A percentile compares a stretch with the other conserved stretches of the same genome.
Evolutionary conservation across 2,888 invertebrate genomes (phyloP).

Genomic region (Campoplex capitator): DNA sequence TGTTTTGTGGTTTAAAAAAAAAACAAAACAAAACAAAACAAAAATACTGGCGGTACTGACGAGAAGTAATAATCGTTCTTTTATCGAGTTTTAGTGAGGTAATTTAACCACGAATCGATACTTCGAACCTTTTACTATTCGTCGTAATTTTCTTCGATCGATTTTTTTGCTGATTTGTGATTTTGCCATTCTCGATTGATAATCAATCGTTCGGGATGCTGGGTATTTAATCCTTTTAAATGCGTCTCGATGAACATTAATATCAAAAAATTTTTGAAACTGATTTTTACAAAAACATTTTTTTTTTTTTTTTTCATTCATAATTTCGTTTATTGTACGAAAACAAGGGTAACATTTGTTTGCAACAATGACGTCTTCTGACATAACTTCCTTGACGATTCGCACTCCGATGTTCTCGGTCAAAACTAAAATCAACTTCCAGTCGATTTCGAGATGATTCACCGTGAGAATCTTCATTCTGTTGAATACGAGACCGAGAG

Average conservation of each 20-base stretch:
- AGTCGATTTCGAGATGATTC: not conserved
- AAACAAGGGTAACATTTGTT: not conserved
- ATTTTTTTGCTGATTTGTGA: not conserved
- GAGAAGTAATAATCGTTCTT: constrained; percentile 3
- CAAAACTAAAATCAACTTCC: not conserved
- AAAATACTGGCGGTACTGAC: not conserved
- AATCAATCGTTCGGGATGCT: not conserved
- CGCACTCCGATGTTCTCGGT: not conserved
- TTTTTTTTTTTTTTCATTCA: not conserved
- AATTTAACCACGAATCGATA: not conserved
- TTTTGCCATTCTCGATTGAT: not conserved
- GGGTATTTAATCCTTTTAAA: not conserved
- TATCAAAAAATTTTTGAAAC: not conserved
- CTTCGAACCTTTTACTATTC: not conserved
- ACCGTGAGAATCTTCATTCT: not conserved
- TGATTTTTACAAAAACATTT: not conserved
- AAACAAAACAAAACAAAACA: not conserved
- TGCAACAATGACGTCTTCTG: not conserved
- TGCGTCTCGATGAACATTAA: not conserved
- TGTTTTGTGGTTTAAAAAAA: constrained; percentile 36
- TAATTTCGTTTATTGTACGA: not conserved
- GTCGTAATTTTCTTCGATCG: not conserved
- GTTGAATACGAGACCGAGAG: not conserved
- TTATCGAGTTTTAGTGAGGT: not conserved
- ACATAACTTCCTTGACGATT: not conserved